Conservation (phyloP, 2,888 invertebrate species). For the Mesorhabditis spiculigera region DNA sequence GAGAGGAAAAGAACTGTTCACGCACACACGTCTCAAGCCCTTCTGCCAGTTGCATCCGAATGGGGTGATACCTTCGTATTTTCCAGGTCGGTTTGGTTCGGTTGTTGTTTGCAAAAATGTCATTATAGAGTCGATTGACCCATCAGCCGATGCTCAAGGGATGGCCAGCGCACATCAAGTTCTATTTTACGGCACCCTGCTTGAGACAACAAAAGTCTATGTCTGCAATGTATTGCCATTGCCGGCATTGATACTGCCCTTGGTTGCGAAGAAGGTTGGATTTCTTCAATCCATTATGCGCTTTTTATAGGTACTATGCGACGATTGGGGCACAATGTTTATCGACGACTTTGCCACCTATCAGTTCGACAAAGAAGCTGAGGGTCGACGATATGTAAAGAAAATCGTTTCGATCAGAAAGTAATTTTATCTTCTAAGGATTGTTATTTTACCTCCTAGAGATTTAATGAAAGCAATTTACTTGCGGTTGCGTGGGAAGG, state of each 20-base stretch:
- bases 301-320: conserved; percentile 18
- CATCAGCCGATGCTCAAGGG: conserved; percentile 20
- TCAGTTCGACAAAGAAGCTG: conserved; percentile 20
- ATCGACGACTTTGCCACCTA: conserved; percentile 37
- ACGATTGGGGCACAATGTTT: conserved; percentile 16
- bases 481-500: conserved; percentile 15
- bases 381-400: conserved; percentile 25
- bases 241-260: conserved; percentile 27
- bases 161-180: conserved; percentile 36
- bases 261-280: conserved; percentile 35
- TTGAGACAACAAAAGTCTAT: conserved; percentile 52
- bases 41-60: conserved; percentile 51
- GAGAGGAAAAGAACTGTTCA: conserved; percentile 51
- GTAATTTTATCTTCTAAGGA: conserved; percentile 11
- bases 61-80: conserved; percentile 45
- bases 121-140: conserved; percentile 30
- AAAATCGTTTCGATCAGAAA: conserved; percentile 26
- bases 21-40: conserved; percentile 47
- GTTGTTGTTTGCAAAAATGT: not conserved
- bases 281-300: not conserved
- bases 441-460: not conserved
- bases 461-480: not conserved
- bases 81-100: conserved; percentile 21
- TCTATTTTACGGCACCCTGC: conserved; percentile 44
- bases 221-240: conserved; percentile 41